Evolutionary conservation across 2,888 invertebrate species (phyloP).

Genomic region (Diabrotica balteata): DNA sequence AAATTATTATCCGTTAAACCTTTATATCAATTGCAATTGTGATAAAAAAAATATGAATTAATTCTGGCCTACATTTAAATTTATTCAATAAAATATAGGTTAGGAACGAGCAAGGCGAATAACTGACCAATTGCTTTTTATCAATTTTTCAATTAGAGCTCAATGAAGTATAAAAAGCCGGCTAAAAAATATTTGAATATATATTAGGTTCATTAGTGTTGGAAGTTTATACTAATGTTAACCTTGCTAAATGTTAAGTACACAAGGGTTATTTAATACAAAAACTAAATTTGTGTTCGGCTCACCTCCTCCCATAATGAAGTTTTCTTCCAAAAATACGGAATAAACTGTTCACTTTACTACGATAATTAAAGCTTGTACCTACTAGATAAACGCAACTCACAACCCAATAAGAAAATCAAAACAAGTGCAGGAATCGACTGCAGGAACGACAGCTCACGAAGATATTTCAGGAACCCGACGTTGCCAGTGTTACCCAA

Average conservation of each 20-base stretch:
- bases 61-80: constrained; percentile 1
- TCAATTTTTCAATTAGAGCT: not conserved
- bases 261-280: constrained; percentile 15
- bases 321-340: constrained; percentile 19
- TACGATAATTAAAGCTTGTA: constrained; percentile 23
- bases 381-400: constrained; percentile 23
- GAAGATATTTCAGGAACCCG: constrained; percentile 28
- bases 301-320: constrained; percentile 42
- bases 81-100: not conserved
- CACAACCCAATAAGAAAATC: constrained; percentile 28
- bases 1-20: not conserved
- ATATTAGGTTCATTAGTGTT: not conserved
- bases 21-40: not conserved
- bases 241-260: constrained; percentile 27
- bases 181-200: constrained; percentile 9
- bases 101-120: too few species aligned
- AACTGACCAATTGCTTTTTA: not conserved
- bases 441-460: constrained; percentile 31
- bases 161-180: constrained; percentile 15
- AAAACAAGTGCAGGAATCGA: constrained; percentile 33
- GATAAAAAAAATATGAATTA: not conserved
- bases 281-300: constrained; percentile 16
- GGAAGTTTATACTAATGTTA: constrained; percentile 11
- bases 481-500: too few species aligned
- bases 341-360: constrained; percentile 26